Base-by-base conservation (phyloP, 35 echinoderm and acorn worm species). In the Ptychodera flava region DNA sequence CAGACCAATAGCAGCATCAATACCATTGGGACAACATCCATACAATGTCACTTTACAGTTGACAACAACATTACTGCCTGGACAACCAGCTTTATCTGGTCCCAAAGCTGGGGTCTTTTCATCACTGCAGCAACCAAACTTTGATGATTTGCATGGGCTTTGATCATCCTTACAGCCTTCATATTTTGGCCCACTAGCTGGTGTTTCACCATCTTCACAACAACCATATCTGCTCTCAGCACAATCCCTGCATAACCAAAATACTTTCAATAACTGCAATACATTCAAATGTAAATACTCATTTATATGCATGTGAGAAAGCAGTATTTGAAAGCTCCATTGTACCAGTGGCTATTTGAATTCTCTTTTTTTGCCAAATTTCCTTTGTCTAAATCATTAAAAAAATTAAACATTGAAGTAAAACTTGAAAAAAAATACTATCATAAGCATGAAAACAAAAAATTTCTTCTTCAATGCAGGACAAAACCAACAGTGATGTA, bases 21-120 rank as follows among this genome's bases (percentile, higher is more conserved):
- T 85, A 34, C 89, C 89, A 85, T 94, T 85, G 31, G 85, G 64
- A 88, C 93, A 94, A 78, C 93, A 94, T 16, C 93, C 89, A 88
- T 91, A 94, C 32, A 87, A 36, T 1, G 93, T 85, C 14, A 33
- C 34, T 31, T 29, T 28, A 86, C 93, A 94, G 33, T 76, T 81
- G 12, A 34, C 37, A 6, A 80, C 28, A 29, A 29, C 30, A 29
- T 29, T 80, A 80, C 28, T 80, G 31, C 28, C 30, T 33, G 32
- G 80, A 82, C 80, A 31, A 0, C 80, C 80, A 33, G 15, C 14
- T 82, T 33, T 33, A 33, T 33, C 27, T 30, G 29, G 80, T 1
- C 80, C 80, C 31, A 34, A 33, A 33, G 80, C 80, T 33, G 80
- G 34, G 6, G 80, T 82, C 15, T 82, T 82, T 31, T 33, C 32